Conservation (phyloP, 2,888 invertebrate species). For the Limnephilus rhombicus region DNA sequence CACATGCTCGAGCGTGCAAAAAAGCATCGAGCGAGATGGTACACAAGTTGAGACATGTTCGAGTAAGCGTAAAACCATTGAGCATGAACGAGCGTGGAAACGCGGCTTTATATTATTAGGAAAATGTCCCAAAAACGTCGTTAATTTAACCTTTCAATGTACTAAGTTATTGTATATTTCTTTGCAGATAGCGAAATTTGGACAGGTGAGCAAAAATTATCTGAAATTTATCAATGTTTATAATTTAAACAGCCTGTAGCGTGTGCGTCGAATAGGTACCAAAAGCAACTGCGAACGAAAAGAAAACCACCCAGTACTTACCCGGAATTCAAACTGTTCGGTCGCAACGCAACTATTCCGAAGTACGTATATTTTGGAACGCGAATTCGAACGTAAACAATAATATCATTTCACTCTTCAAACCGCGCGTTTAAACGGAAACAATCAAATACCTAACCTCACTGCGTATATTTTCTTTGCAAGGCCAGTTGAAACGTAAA, state of each 20-base stretch:
- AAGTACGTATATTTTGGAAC: conserved; percentile 30
- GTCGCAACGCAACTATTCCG: background rate
- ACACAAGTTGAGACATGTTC: too few relatives aligned
- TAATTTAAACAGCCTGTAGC: background rate
- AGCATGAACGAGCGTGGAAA: too few relatives aligned
- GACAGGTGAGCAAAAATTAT: background rate
- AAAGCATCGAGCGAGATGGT: too few relatives aligned
- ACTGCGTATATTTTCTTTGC: too few relatives aligned
- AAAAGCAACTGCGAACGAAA: conserved; percentile 23
- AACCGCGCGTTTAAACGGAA: background rate
- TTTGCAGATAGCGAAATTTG: background rate
- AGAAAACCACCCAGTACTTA: conserved; percentile 34
- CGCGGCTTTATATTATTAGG: background rate
- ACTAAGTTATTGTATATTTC: background rate
- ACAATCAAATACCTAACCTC: background rate
- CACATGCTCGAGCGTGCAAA: too few relatives aligned
- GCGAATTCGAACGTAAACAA: background rate
- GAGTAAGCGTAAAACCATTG: too few relatives aligned
- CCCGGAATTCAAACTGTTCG: background rate
- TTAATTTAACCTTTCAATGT: background rate
- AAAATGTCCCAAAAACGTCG: background rate
- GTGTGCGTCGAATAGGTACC: background rate
- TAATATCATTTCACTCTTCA: too few relatives aligned
- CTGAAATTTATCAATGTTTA: background rate
- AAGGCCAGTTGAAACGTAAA: background rate